phyloP scores from a whole-genome alignment of 2,888 invertebrate species.

The Minunthozetes semirufus region DNA sequence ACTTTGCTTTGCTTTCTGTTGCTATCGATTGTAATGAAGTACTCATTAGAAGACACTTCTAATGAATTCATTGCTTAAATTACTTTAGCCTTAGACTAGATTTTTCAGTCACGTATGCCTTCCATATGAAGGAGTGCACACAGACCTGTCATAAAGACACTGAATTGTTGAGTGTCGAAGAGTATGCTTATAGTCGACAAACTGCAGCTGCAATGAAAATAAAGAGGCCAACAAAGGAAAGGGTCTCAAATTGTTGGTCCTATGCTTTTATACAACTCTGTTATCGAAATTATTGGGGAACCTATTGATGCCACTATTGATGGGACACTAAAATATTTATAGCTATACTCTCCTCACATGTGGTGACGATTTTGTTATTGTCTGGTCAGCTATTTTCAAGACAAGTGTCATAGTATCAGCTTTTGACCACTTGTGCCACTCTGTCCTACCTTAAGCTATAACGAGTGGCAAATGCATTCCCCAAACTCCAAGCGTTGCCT shows the following conservation, averaged over 20 bases:
- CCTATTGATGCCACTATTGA: too few relatives aligned
- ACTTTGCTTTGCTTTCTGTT: too few relatives aligned
- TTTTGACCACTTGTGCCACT: background rate
- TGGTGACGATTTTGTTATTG: background rate
- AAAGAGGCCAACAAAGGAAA: slow-evolving; percentile 21
- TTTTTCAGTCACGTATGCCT: slow-evolving; percentile 21
- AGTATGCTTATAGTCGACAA: background rate
- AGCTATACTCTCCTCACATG: background rate
- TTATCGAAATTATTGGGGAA: background rate
- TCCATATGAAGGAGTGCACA: slow-evolving; percentile 10
- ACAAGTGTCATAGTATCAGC: slow-evolving; percentile 2
- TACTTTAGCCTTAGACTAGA: slow-evolving; percentile 6
- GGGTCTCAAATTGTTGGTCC: background rate
- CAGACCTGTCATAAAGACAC: slow-evolving; percentile 28
- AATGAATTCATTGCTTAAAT: background rate
- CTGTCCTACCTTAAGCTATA: background rate
- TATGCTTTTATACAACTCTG: background rate
- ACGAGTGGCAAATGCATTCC: background rate
- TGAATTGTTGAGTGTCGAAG: background rate
- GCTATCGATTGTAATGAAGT: background rate
- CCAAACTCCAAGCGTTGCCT: background rate
- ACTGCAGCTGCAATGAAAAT: slow-evolving; percentile 20
- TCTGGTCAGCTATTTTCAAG: slow-evolving; percentile 9
- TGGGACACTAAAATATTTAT: background rate
- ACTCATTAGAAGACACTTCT: background rate